phyloP scores from a whole-genome alignment of 2,888 invertebrate genomes.

The Octonoba sinensis region DNA sequence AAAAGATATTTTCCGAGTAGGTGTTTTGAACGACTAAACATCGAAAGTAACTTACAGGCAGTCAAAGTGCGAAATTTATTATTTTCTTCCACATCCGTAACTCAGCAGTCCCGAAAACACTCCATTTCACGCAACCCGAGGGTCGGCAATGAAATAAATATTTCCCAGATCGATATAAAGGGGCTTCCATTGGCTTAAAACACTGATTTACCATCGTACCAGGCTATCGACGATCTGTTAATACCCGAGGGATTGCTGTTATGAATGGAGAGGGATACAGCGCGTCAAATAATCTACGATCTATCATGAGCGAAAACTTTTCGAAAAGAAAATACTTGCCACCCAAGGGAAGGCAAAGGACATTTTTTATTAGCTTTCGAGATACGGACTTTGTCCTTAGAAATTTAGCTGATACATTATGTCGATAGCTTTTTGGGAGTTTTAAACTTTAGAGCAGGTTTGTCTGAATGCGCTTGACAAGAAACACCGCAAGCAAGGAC shows the following conservation, averaged over 20 bases:
- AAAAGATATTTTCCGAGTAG: too few relatives aligned
- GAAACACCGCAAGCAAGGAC: too few relatives aligned
- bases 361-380: slow-evolving; percentile 56
- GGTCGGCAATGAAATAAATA: slow-evolving; percentile 50
- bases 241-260: slow-evolving; percentile 42
- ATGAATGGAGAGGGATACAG: slow-evolving; percentile 50
- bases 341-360: slow-evolving; percentile 30
- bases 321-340: slow-evolving; percentile 43
- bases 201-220: slow-evolving; percentile 54
- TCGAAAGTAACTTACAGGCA: too few relatives aligned
- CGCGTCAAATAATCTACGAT: slow-evolving; percentile 56
- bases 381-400: slow-evolving; percentile 46
- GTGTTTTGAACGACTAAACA: too few relatives aligned
- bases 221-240: slow-evolving; percentile 55
- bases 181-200: slow-evolving; percentile 42
- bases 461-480: neutral
- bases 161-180: slow-evolving; percentile 36
- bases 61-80: too few relatives aligned
- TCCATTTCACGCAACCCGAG: slow-evolving; percentile 26
- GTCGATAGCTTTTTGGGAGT: slow-evolving; percentile 42
- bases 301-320: slow-evolving; percentile 51
- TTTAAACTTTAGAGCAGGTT: slow-evolving; percentile 48
- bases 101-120: slow-evolving; percentile 2
- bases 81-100: too few relatives aligned
- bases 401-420: slow-evolving; percentile 48